Base-by-base conservation (phyloP, 2,888 invertebrate genomes). In the Lasioglossum marginatum region DNA sequence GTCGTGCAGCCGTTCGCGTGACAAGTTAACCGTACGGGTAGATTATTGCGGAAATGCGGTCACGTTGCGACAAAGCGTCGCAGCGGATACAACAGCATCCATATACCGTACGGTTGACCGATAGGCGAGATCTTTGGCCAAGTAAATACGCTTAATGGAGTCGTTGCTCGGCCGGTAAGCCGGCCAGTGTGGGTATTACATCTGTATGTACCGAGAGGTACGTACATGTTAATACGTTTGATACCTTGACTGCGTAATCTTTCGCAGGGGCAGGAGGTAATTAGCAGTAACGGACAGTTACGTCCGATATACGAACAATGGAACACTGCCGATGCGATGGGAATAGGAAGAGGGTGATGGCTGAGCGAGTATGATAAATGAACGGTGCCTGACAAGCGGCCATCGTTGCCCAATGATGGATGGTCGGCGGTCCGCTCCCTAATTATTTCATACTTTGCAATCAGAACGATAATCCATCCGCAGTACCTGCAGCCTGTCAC, bases 361-460 rank as follows among this genome's bases (percentile, higher is more conserved):
- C 88, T 93, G 94, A 94, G 94, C 94, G 94, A 95, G 94, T 94
- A 94, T 95, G 95, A 95, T 95, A 94, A 95, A 95, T 95, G 95
- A 94, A 94, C 93, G 94, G 90, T 90, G 93, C 90, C 93, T 93
- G 94, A 93, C 93, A 94, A 93, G 93, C 94, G 93, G 94, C 93
- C 94, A 94, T 94, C 94, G 93, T 93, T 93, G 92, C 91, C 88
- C 90, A 90, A 93, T 94, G 94, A 94, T 94, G 92, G 94, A 94
- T 94, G 94, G 92, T 92, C 93, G 93, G 88, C 93, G 93, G 92
- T 92, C 92, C 92, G 93, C 88, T 93, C 94, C 94, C 95, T 95
- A 95, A 95, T 95, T 95, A 95, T 95, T 95, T 95, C 95, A 95
- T 95, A 95, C 95, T 95, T 95, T 94, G 94, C 95, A 94, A 95